A percentile compares a stretch with the other conserved stretches of the same genome.
Evolutionary conservation across 2,888 invertebrate genomes (phyloP).

Genomic region (Anoncus sp.): DNA sequence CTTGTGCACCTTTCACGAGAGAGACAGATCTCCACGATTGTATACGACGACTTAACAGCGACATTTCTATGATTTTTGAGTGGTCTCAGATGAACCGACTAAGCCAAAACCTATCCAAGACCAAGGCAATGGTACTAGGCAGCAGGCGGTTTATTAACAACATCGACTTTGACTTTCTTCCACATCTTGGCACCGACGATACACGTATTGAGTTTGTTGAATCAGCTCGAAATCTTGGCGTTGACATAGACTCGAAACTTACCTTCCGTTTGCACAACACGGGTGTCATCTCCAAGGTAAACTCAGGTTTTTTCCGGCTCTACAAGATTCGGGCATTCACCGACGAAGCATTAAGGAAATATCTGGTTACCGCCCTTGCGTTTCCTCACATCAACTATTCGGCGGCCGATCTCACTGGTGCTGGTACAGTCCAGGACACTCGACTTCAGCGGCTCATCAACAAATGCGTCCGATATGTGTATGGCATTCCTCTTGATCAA

Average conservation of each 20-base stretch:
- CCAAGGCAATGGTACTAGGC: conserved; percentile 18
- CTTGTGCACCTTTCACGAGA: no score
- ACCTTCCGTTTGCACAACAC: conserved; percentile 12
- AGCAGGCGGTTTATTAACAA: conserved; percentile 8
- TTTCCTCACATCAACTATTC: no score
- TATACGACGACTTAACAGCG: no score
- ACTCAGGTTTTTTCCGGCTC: conserved; percentile 10
- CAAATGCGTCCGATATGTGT: not conserved
- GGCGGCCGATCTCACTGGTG: not conserved
- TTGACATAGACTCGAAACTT: conserved; percentile 28
- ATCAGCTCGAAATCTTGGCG: conserved; percentile 13
- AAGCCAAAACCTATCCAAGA: no score
- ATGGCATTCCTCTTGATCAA: no score
- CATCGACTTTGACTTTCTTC: no score
- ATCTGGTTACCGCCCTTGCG: no score
- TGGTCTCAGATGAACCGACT: no score
- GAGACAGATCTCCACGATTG: no score
- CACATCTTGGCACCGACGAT: no score
- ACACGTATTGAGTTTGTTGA: no score
- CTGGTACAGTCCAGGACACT: not conserved
- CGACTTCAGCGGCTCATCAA: conserved; percentile 25
- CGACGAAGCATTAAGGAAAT: not conserved
- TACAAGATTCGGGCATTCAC: conserved; percentile 8
- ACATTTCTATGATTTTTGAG: no score
- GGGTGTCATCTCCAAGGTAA: conserved; percentile 6